These are phyloP conservation scores for Connochaetes taurinus DNA, from an alignment of 2,113 vertebrate species.

Conservation along the genomic window DNA sequence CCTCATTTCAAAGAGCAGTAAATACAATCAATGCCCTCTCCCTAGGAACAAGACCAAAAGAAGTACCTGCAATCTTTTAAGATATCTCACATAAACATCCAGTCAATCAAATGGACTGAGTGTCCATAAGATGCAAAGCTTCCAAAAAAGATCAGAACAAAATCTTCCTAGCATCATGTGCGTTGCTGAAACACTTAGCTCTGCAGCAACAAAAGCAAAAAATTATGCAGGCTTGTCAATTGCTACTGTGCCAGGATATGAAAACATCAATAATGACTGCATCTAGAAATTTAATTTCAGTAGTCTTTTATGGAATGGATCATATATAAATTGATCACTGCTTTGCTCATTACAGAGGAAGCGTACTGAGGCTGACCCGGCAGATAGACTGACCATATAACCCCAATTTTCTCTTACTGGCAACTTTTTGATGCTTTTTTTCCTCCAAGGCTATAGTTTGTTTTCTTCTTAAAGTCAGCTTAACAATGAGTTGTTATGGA, in stretches of 20 bases:
- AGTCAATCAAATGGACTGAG: background rate
- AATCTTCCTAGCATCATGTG: background rate
- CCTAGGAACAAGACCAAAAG: background rate
- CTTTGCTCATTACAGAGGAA: constrained; percentile 15
- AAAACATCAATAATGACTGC: constrained; percentile 13
- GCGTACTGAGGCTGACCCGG: background rate
- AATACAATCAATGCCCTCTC: background rate
- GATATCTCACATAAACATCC: background rate
- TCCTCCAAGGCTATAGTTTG: background rate
- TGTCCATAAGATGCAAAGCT: background rate
- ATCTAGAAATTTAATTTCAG: constrained; percentile 22
- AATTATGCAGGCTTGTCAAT: background rate
- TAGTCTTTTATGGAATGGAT: background rate
- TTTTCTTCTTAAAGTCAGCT: constrained; percentile 34
- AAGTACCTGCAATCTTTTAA: background rate
- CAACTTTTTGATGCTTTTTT: constrained; percentile 11
- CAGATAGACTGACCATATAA: constrained; percentile 18
- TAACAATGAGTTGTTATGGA: constrained; percentile 12
- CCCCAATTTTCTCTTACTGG: constrained; percentile 49
- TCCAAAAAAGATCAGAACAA: background rate
- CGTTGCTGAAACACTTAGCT: background rate
- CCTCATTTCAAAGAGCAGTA: background rate
- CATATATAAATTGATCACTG: background rate
- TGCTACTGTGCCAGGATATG: background rate
- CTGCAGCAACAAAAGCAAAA: background rate